These are phyloP conservation scores for Cuniculus paca DNA, from an alignment of 2,797 vertebrate genomes.

Conservation along the genomic window DNA sequence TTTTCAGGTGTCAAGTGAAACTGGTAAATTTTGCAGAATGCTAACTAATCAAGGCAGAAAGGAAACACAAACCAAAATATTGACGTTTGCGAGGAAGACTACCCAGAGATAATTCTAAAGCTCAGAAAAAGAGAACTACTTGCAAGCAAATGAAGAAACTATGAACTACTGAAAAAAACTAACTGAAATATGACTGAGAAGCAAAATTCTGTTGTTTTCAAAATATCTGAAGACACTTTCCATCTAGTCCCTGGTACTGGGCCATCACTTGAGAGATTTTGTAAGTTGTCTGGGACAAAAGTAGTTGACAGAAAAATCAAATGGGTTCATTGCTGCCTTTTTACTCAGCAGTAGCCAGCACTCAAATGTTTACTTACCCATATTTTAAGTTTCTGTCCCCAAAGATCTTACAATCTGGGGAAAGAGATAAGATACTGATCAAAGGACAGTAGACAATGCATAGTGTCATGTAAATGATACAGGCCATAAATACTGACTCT, in stretches of 20 bases:
- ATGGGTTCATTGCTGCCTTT: background rate
- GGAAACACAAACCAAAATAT: constrained; percentile 45
- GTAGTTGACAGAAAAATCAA: background rate
- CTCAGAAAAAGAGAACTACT: background rate
- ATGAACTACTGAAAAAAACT: background rate
- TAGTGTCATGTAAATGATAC: background rate
- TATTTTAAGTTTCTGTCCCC: constrained; percentile 37
- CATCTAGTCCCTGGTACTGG: background rate
- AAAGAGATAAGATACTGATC: constrained; percentile 22
- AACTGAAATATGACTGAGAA: constrained; percentile 30
- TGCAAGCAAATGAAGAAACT: constrained; percentile 17
- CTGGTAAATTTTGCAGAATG: constrained; percentile 31
- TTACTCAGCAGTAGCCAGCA: constrained; percentile 49
- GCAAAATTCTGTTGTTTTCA: constrained; percentile 15
- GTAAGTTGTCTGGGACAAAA: constrained; percentile 54
- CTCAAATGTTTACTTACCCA: constrained; percentile 35
- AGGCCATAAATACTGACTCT: background rate
- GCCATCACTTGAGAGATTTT: constrained; percentile 42
- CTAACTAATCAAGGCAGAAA: constrained; percentile 59
- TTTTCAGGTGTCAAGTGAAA: background rate
- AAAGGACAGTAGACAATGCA: constrained; percentile 31
- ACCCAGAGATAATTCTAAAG: constrained; percentile 44
- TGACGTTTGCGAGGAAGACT: constrained; percentile 1
- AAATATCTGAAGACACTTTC: background rate
- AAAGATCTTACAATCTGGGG: constrained; percentile 35